Conservation (phyloP, 1,140 invertebrate genomes). For the Eueides isabella region DNA sequence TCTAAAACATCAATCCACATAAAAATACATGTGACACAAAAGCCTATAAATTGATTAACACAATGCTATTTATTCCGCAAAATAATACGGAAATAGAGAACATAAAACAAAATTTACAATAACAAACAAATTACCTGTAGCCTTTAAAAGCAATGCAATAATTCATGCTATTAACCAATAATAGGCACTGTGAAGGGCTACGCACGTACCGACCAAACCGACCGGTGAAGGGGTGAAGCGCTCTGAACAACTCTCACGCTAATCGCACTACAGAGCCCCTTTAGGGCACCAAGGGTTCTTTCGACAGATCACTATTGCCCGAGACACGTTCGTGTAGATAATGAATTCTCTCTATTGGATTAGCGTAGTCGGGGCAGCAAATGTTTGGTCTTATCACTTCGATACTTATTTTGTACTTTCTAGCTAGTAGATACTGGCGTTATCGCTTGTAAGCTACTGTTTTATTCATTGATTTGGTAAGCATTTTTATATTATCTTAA, state of each 20-base stretch:
- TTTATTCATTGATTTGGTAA: too few species aligned
- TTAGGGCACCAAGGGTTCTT: conserved; percentile 66
- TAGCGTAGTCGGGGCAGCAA: conserved; percentile 39
- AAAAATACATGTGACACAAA: too few species aligned
- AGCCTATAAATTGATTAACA: too few species aligned
- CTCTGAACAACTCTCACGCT: conserved; percentile 58
- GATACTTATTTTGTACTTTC: neutral
- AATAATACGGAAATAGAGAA: conserved; percentile 7
- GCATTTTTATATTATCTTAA: too few species aligned
- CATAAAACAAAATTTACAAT: neutral
- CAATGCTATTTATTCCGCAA: neutral
- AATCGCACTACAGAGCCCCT: conserved; percentile 64
- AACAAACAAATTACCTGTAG: neutral
- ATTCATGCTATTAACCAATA: conserved; percentile 58
- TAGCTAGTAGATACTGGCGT: neutral
- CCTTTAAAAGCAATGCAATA: conserved; percentile 20
- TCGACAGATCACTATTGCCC: conserved; percentile 64
- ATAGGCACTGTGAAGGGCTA: conserved; percentile 48
- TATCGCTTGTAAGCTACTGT: too few species aligned
- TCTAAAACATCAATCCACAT: too few species aligned
- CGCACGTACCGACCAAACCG: conserved; percentile 57
- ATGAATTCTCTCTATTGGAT: conserved; percentile 71
- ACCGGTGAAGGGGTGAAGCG: conserved; percentile 56
- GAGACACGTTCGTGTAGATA: conserved; percentile 66
- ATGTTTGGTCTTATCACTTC: conserved; percentile 27